These are phyloP conservation scores for Machaerirhynchus nigripectus DNA, from an alignment of 2,113 vertebrate genomes.

Conservation along the genomic window DNA sequence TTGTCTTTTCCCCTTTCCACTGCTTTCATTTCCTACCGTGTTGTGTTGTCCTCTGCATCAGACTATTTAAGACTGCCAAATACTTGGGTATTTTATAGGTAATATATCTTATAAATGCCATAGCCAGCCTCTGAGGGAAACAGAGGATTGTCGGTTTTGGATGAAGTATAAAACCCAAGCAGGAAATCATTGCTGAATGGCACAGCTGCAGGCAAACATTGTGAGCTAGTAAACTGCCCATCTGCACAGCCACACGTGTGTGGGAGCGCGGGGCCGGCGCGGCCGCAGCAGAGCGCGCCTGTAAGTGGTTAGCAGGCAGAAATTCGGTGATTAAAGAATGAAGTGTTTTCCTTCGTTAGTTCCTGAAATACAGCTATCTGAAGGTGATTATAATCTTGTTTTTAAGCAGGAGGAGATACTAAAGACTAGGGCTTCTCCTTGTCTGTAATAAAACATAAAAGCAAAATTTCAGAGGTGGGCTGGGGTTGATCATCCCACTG, in stretches of 20 bases:
- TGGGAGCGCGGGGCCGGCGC: background rate
- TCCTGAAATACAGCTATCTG: constrained; percentile 29
- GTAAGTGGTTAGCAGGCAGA: constrained; percentile 34
- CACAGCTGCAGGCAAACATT: constrained; percentile 63
- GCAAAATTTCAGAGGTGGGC: background rate
- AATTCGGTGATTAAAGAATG: constrained; percentile 4
- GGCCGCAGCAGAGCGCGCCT: background rate
- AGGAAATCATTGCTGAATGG: constrained; percentile 61
- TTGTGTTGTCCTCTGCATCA: constrained; percentile 59
- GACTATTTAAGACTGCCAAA: constrained; percentile 57
- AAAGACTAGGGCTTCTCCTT: background rate
- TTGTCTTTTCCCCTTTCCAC: constrained; percentile 22
- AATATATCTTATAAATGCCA: constrained; percentile 68
- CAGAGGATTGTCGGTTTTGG: constrained; percentile 64
- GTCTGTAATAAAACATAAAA: background rate
- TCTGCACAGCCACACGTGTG: constrained; percentile 62
- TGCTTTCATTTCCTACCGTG: constrained; percentile 45
- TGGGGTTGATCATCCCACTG: background rate
- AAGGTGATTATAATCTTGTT: constrained; percentile 3
- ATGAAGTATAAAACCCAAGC: constrained; percentile 54
- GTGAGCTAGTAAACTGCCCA: constrained; percentile 58
- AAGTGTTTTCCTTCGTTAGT: constrained; percentile 26
- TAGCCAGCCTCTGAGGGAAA: constrained; percentile 58
- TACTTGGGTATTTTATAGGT: constrained; percentile 62
- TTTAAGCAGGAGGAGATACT: background rate